A percentile compares a stretch with the other conserved stretches of the same genome.
Conservation (phyloP, 1,140 invertebrate species). For the Heterodera schachtii region DNA sequence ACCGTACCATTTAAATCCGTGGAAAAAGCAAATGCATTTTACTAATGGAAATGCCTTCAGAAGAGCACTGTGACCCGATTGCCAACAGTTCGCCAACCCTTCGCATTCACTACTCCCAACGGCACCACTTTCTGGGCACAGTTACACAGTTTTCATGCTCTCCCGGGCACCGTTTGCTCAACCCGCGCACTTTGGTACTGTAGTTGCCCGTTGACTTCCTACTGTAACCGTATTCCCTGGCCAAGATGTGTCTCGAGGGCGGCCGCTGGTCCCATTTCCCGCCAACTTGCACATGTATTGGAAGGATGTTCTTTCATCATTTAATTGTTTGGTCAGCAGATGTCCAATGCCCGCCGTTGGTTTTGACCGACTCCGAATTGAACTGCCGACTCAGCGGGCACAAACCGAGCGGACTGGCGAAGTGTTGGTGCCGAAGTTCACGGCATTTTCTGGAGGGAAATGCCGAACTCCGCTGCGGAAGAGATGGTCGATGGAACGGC, state of each 20-base stretch:
- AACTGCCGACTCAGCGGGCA: slow-evolving; percentile 47
- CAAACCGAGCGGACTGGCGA: slow-evolving; percentile 51
- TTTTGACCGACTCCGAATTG: slow-evolving; percentile 30
- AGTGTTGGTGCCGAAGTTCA: slow-evolving; percentile 33
- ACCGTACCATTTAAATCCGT: no score
- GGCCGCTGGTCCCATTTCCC: slow-evolving; percentile 52
- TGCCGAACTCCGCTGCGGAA: slow-evolving; percentile 39
- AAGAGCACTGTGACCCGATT: slow-evolving; percentile 53
- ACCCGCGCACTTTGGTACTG: slow-evolving; percentile 31
- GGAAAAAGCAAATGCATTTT: no score
- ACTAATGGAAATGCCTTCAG: slow-evolving; percentile 16
- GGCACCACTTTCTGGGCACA: slow-evolving; percentile 44
- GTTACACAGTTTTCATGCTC: slow-evolving; percentile 47
- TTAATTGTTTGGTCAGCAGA: slow-evolving; percentile 26
- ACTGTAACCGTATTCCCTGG: neutral
- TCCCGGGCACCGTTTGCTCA: slow-evolving; percentile 42
- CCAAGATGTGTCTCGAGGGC: slow-evolving; percentile 44
- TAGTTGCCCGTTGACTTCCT: no score
- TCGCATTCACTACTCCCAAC: slow-evolving; percentile 41
- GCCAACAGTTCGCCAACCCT: slow-evolving; percentile 38
- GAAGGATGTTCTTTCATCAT: neutral
- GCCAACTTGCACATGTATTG: slow-evolving; percentile 40
- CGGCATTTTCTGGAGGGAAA: slow-evolving; percentile 37
- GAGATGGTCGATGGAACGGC: slow-evolving; percentile 40
- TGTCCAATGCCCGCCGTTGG: slow-evolving; percentile 51